Evolutionary conservation across 2,113 vertebrate species (phyloP).

Genomic region (Accipiter virgatus): DNA sequence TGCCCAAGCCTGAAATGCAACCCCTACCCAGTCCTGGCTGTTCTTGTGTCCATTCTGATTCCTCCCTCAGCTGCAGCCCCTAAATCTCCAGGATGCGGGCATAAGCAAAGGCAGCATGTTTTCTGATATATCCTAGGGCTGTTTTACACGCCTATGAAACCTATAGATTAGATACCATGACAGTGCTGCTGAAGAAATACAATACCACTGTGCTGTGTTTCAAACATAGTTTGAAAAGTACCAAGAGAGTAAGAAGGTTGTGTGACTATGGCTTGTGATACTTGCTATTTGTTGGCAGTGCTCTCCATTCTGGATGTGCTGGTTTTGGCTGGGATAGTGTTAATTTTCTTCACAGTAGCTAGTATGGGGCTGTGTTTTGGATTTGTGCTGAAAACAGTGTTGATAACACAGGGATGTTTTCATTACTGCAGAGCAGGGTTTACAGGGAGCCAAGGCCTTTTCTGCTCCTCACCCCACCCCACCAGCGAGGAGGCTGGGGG

Average conservation of each 20-base stretch:
- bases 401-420: too few relatives aligned
- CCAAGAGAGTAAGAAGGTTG: neutral
- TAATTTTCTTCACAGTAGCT: too few relatives aligned
- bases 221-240: neutral
- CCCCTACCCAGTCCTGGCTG: neutral
- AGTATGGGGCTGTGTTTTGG: too few relatives aligned
- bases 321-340: neutral
- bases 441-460: too few relatives aligned
- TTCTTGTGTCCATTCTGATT: neutral
- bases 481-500: too few relatives aligned
- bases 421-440: too few relatives aligned
- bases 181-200: neutral
- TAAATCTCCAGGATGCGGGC: neutral
- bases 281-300: rapidly evolving
- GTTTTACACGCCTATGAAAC: neutral
- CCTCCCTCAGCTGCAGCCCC: neutral
- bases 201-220: neutral
- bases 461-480: too few relatives aligned
- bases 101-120: neutral
- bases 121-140: neutral
- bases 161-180: neutral
- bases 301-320: neutral
- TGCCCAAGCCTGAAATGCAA: neutral
- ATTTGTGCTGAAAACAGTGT: too few relatives aligned
- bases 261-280: neutral